Percentiles rank a stretch among this genome's conserved stretches.
phyloP scores from a whole-genome alignment of 2,797 vertebrate genomes.

The Ctenosaura bakeri region DNA sequence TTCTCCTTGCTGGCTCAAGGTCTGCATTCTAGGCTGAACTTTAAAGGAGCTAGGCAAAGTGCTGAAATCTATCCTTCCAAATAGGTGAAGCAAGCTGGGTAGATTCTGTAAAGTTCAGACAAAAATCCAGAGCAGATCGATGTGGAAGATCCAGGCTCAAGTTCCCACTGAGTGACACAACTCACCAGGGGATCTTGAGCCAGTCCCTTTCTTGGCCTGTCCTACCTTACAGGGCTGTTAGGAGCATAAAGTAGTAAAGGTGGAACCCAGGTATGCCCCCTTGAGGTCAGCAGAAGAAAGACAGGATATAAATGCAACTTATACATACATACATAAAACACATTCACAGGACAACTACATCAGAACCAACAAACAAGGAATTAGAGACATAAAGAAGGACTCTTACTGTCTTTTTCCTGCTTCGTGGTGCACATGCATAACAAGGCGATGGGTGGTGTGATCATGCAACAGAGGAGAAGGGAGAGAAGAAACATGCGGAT shows the following conservation, averaged over 20 bases:
- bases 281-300: too few species aligned
- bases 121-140: neutral
- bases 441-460: constrained; percentile 36
- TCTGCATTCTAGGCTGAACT: neutral
- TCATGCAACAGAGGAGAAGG: constrained; percentile 44
- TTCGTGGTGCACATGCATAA: constrained; percentile 61
- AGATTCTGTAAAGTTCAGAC: neutral
- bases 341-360: neutral
- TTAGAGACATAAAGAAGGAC: neutral
- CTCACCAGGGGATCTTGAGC: too few species aligned
- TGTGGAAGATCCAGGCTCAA: neutral
- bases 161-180: too few species aligned
- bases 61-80: too few species aligned
- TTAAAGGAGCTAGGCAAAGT: too few species aligned
- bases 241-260: too few species aligned
- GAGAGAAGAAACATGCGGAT: constrained; percentile 50
- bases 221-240: too few species aligned
- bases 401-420: constrained; percentile 69
- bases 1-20: too few species aligned
- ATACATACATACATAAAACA: neutral
- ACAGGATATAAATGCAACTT: neutral
- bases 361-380: too few species aligned
- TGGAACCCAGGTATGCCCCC: too few species aligned
- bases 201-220: too few species aligned
- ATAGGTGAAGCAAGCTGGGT: too few species aligned